Evolutionary conservation across 1,140 invertebrate species (phyloP), one percentile per base, ranked within the genome.

Genomic region (Neoseiulus cucumeris): DNA sequence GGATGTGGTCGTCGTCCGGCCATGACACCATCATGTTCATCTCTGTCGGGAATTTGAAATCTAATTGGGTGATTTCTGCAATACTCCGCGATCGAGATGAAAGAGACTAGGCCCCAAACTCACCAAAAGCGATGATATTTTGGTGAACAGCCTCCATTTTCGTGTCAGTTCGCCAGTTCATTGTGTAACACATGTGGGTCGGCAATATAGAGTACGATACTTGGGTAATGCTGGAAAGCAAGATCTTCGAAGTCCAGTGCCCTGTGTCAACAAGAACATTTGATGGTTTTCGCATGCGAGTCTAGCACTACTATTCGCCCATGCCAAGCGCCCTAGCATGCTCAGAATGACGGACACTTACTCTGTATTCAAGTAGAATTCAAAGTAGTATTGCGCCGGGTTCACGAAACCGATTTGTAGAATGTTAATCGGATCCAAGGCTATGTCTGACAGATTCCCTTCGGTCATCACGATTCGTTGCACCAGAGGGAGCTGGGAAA

Each of bases 21-120:
- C 51, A 59, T n/a, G 51, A 59, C 25, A 59, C 51, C 51, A 59
- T 59, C 51, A 59, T 59, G 9, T 59, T 59, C 51, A 59, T 59
- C 33, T 59, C 51, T 59, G 51, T 39, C 4, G 33, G 33, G 4
- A 6, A 39, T 39, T 39, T 4, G 9, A 4, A 9, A 39, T 47
- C 14, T 20, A 6, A 4, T 22, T 47, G 14, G 14, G 4, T 14
- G 45, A 47, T 4, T 14, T 47, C 45, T 20, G 4, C 7, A 7
- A 20, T 7, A 6, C 28, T 28, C 28, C 45, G 45, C 4, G 45
- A 6, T 22, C 45, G 5, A 5, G 5, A 20, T 4, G 4, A 47
- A 14, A 47, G 18, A 47, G 45, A 28, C n/a, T 44, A 44, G 42
- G 45, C 5, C 28, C 28, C 5, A 47, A 7, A 14, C 51, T 25